Percentiles rank a stretch among this genome's conserved stretches.
These are phyloP conservation scores for Labeo calbasu DNA, from an alignment of 2,797 vertebrate genomes.

Conservation along the genomic window DNA sequence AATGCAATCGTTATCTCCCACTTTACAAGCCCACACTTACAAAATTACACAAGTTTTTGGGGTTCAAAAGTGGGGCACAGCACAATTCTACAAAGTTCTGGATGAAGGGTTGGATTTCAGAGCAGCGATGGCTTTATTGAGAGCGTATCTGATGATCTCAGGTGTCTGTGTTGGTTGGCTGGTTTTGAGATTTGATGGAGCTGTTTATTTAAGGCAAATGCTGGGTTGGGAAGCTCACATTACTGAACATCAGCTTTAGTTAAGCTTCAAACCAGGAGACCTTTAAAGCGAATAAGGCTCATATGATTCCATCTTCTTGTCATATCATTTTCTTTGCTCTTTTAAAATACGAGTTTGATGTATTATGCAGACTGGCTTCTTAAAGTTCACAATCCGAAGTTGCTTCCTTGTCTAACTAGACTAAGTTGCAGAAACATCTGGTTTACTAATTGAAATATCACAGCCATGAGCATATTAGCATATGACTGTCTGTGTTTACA, in stretches of 20 bases:
- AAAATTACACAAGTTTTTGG: slow-evolving; percentile 22
- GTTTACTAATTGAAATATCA: neutral
- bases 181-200: slow-evolving; percentile 9
- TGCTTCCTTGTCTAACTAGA: neutral
- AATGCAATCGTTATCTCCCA: neutral
- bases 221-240: slow-evolving; percentile 4
- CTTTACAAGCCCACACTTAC: slow-evolving; percentile 9
- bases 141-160: neutral
- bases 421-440: neutral
- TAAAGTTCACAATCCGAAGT: neutral
- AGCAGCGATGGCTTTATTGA: neutral
- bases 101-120: neutral
- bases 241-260: neutral
- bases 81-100: slow-evolving; percentile 1
- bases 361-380: neutral
- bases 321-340: slow-evolving; percentile 10
- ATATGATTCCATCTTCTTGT: neutral
- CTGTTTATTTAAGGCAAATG: slow-evolving; percentile 47
- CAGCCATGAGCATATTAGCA: neutral
- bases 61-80: slow-evolving; percentile 17
- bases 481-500: neutral
- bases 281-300: neutral
- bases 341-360: slow-evolving; percentile 1
- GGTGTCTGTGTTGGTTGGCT: neutral
- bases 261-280: neutral